phyloP scores from a whole-genome alignment of 2,888 invertebrate genomes.

The Sepioteuthis lessoniana region DNA sequence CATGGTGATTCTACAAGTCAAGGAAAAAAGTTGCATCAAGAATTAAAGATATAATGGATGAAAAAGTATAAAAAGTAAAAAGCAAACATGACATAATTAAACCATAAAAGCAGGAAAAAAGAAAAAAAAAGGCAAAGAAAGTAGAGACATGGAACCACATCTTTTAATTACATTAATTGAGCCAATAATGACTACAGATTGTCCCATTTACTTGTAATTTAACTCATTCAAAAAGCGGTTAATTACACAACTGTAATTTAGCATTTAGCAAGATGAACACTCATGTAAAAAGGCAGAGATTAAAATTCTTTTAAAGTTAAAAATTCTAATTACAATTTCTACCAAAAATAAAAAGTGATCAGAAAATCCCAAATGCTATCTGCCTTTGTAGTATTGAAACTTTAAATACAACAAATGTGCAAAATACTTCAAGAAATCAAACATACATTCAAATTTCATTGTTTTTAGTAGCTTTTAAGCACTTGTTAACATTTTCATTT shows the following conservation, averaged over 20 bases:
- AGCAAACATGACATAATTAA: background rate
- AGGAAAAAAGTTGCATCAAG: background rate
- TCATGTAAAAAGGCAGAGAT: background rate
- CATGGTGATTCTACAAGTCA: background rate
- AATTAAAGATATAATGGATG: background rate
- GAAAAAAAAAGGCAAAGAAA: background rate
- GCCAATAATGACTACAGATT: background rate
- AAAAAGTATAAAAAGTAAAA: background rate
- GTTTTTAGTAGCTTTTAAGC: too few species aligned
- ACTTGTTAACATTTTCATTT: too few species aligned
- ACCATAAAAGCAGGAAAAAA: background rate
- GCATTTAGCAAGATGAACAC: background rate
- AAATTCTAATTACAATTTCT: background rate
- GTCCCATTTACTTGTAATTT: slow-evolving; percentile 4
- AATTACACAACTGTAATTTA: slow-evolving; percentile 13
- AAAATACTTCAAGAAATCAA: too few species aligned
- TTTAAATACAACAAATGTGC: too few species aligned
- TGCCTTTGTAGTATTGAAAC: too few species aligned
- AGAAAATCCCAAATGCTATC: too few species aligned
- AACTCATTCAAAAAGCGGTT: background rate
- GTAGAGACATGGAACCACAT: background rate
- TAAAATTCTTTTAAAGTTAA: background rate
- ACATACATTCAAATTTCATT: too few species aligned
- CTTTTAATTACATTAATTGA: background rate
- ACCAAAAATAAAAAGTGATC: background rate